Base-by-base conservation (phyloP, 1,140 invertebrate species). In the Temnothorax longispinosus region DNA sequence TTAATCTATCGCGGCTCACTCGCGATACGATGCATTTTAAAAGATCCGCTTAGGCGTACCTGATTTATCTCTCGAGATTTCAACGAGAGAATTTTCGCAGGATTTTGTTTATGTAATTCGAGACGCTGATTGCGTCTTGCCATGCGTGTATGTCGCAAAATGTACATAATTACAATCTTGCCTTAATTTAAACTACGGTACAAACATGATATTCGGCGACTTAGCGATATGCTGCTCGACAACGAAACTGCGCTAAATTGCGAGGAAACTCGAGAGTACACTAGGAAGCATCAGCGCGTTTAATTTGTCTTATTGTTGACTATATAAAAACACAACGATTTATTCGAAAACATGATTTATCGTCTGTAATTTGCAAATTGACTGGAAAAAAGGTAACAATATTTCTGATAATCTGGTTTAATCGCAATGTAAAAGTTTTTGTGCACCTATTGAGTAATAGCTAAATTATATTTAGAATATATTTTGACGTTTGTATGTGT, bases 1-100 rank as follows among this genome's bases (percentile, higher is more conserved):
- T 74, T 84, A 84, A 84, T 74, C 35, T 82, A 44, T 41, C 65
- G 52, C 15, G 10, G 27, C 35, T 72, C 27, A 10, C 65, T 44
- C 38, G 52, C 65, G 52, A 75, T 32, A n/a, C 21, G 32, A 47
- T 60, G 44, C 41, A 21, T 82, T 84, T 84, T 38, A 60, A 74
- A 84, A 75, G 18, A 27, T 84, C 44, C 13, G 11, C 72, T 82
- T 72, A 67, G 18, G 47, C n/a, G n/a, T 47, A 54, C 2, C 52
- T 15, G 41, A 32, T 74, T 60, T 64, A 38, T 32, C 32, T 56
- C 47, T 27, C n/a, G 0, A 15, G 4, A 3, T 8, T 21, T 18
- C 6, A 67, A 10, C 32, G 35, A 27, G 27, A 27, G 11, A 10
- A 64, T 78, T 47, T 44, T 21, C 21, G 27, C 35, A n/a, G 35